Percentiles rank a stretch among this genome's conserved stretches.
These are phyloP conservation scores for Actias luna DNA, from an alignment of 2,888 invertebrate species.

Conservation along the genomic window DNA sequence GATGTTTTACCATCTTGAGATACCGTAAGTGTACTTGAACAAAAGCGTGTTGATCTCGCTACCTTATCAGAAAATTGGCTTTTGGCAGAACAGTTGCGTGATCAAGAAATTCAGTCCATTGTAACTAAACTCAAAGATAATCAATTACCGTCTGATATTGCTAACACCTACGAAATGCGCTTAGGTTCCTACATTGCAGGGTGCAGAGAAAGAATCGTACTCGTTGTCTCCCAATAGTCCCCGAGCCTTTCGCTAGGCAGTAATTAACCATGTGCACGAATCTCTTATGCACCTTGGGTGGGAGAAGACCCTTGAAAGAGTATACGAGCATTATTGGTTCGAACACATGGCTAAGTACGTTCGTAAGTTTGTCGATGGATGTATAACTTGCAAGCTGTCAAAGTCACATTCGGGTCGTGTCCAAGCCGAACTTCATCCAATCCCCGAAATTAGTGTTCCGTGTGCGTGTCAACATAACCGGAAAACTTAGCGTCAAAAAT, in stretches of 20 bases:
- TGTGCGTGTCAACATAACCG: not conserved
- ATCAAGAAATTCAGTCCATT: not conserved
- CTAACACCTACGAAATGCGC: not conserved
- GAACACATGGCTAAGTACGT: constrained; percentile 36
- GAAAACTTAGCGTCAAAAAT: no score
- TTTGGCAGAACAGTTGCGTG: constrained; percentile 1
- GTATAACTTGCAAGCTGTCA: constrained; percentile 35
- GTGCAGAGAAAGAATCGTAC: constrained; percentile 20
- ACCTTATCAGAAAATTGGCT: not conserved
- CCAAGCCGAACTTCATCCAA: constrained; percentile 29
- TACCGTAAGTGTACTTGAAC: no score
- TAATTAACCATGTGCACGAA: constrained; percentile 36
- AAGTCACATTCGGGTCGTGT: constrained; percentile 28
- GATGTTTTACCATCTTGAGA: not conserved
- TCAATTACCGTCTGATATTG: not conserved
- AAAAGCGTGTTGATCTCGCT: not conserved
- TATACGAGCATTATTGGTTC: constrained; percentile 42
- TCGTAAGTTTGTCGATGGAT: constrained; percentile 41
- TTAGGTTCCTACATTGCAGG: not conserved
- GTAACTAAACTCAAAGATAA: not conserved
- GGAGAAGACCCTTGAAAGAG: constrained; percentile 34
- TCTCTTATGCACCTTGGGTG: constrained; percentile 32
- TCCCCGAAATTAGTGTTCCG: no score
- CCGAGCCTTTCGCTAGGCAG: constrained; percentile 31
- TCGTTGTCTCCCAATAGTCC: constrained; percentile 32